Evolutionary conservation across 2,888 invertebrate genomes (phyloP).

Genomic region (Clusia tigrina): DNA sequence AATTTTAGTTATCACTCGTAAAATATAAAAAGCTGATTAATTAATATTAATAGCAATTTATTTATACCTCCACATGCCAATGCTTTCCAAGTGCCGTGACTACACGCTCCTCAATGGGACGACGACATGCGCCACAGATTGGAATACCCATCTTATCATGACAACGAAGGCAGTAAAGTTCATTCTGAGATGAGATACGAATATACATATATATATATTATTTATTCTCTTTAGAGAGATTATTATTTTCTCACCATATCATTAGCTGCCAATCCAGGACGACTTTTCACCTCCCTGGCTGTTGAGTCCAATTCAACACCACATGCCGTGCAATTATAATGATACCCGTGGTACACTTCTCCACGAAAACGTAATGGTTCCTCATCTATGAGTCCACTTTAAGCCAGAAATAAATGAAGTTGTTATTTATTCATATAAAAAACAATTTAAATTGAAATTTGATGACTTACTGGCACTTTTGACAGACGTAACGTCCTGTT

Average conservation of each 20-base stretch:
- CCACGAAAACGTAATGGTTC: conserved; percentile 91
- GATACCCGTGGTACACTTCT: conserved; percentile 99
- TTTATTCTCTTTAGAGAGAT: too few species aligned
- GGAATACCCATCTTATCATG: conserved; percentile 99
- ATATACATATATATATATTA: not conserved
- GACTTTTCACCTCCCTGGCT: conserved; percentile 92
- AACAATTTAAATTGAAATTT: not conserved
- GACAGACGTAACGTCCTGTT: conserved; percentile 95
- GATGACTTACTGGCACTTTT: conserved; percentile 92
- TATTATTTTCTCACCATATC: conserved; percentile 85
- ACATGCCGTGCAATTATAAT: conserved; percentile 95
- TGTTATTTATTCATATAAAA: not conserved
- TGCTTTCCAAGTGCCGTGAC: conserved; percentile 98
- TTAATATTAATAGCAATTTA: conserved; percentile 33
- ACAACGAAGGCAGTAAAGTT: conserved; percentile 95
- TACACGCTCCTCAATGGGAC: conserved; percentile 98
- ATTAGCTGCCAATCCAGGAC: conserved; percentile 88
- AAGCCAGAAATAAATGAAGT: conserved; percentile 18
- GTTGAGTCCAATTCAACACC: conserved; percentile 93
- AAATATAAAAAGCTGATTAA: conserved; percentile 11
- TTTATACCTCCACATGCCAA: conserved; percentile 96
- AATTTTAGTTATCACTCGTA: not conserved
- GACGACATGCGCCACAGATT: conserved; percentile 99
- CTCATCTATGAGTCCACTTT: conserved; percentile 89
- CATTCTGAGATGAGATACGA: conserved; percentile 71